phyloP scores from a whole-genome alignment of 2,113 vertebrate genomes.

The Arothron firmamentum region DNA sequence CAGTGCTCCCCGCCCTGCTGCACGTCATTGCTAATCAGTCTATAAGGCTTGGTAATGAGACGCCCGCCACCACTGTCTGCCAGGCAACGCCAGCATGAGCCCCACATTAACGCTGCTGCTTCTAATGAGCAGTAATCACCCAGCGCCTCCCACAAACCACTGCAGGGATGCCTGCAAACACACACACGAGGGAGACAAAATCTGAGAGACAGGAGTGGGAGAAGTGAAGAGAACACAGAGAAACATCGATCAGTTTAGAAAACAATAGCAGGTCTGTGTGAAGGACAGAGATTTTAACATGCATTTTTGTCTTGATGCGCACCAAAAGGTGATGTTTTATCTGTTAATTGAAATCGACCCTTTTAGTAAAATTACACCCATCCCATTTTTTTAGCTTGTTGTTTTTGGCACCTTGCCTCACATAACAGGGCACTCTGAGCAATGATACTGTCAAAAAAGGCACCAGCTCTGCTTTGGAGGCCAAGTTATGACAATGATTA shows the following conservation, averaged over 20 bases:
- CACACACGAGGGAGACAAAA: slow-evolving; percentile 44
- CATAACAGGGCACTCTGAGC: slow-evolving; percentile 41
- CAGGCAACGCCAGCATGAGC: slow-evolving; percentile 64
- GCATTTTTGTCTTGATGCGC: neutral
- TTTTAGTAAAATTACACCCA: slow-evolving; percentile 41
- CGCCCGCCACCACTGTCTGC: slow-evolving; percentile 66
- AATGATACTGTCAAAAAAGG: slow-evolving; percentile 28
- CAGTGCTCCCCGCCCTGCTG: slow-evolving; percentile 61
- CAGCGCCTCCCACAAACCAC: slow-evolving; percentile 67
- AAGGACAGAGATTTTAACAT: neutral
- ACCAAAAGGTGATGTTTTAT: too few species aligned
- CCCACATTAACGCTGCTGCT: slow-evolving; percentile 55
- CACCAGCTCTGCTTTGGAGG: slow-evolving; percentile 21
- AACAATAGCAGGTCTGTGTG: slow-evolving; percentile 17
- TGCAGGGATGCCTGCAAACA: slow-evolving; percentile 54
- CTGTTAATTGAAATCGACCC: slow-evolving; percentile 25
- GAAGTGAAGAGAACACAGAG: slow-evolving; percentile 22
- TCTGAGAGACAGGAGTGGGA: slow-evolving; percentile 22
- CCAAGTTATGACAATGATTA: slow-evolving; percentile 24
- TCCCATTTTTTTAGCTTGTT: slow-evolving; percentile 52
- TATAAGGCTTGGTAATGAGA: slow-evolving; percentile 71
- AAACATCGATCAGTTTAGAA: slow-evolving; percentile 46
- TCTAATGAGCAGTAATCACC: slow-evolving; percentile 74
- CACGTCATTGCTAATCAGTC: slow-evolving; percentile 69
- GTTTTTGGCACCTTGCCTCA: slow-evolving; percentile 47